A percentile compares a stretch with the other conserved stretches of the same genome.
Evolutionary conservation across 2,888 invertebrate species (phyloP).

Genomic region (Sinopyrophorus schimmeli): DNA sequence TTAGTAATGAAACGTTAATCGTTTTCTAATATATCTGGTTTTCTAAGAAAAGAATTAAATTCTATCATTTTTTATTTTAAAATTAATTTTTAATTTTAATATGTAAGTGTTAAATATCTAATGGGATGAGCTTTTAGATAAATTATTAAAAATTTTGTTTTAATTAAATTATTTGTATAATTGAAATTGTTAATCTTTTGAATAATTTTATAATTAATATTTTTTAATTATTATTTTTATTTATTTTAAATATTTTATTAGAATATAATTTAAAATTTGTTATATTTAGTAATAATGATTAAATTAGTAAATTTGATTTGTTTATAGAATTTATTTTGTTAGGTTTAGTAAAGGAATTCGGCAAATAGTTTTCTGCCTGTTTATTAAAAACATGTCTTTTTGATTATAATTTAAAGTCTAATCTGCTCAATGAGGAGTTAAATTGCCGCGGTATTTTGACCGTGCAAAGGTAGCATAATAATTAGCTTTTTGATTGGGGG

Average conservation of each 20-base stretch:
- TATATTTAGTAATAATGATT: constrained; percentile 61
- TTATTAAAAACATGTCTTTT: constrained; percentile 79
- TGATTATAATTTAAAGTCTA: constrained; percentile 65
- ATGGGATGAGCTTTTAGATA: constrained; percentile 65
- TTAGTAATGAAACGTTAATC: constrained; percentile 69
- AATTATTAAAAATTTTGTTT: constrained; percentile 57
- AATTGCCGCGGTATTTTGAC: constrained; percentile 80
- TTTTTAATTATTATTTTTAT: constrained; percentile 56
- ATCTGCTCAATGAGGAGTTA: constrained; percentile 74
- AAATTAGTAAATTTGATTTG: constrained; percentile 59
- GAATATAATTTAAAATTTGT: constrained; percentile 53
- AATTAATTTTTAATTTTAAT: constrained; percentile 48
- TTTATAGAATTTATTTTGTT: constrained; percentile 38
- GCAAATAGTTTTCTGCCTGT: constrained; percentile 70
- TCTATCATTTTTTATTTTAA: constrained; percentile 48
- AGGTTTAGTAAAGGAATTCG: constrained; percentile 63
- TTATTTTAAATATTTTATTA: constrained; percentile 54
- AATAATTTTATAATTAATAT: constrained; percentile 55
- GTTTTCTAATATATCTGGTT: constrained; percentile 69
- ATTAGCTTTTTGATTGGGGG: constrained; percentile 78
- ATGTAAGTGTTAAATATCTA: constrained; percentile 58
- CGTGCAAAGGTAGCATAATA: constrained; percentile 82
- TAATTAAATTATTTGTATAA: constrained; percentile 57
- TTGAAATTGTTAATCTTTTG: constrained; percentile 63
- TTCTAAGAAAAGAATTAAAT: constrained; percentile 66